Evolutionary conservation across 2,888 invertebrate genomes (phyloP), one percentile per base, ranked within the genome.

Genomic region (Hirtodrosophila trivittata): DNA sequence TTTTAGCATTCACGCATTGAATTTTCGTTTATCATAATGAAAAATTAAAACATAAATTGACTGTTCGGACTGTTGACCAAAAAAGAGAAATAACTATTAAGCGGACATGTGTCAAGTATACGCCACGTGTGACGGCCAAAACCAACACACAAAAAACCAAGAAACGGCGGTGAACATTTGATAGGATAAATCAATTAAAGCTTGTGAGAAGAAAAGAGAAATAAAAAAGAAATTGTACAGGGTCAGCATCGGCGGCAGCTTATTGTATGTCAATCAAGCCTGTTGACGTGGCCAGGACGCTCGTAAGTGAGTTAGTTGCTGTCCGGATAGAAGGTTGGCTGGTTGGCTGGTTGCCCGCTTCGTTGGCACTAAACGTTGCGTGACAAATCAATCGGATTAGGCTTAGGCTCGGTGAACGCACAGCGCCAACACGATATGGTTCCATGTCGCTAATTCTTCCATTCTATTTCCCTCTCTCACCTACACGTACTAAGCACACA

Each of bases 381-480:
- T 86, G 77, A 71, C 86, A 77, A 82, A 83, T 82, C 83, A 83
- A 83, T 82, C 76, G 82, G 87, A 76, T 83, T 85, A 82, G 68
- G 75, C 68, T 80, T 84, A 58, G 65, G 45, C 39, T 42, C 47
- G 42, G 32, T 25, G 54, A 54, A 32, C 46, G 13, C 6, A 38
- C 47, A 46, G 38, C 35, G 38, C 35, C 51, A 38, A 42, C 37
- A 38, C 60, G 45, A 54, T 52, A 32, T 51, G 50, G 14, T 45
- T 3, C 18, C 5, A 21, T 21, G 5, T 21, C 18, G 18, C 18
- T 21, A 21, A 3, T 21, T 21, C 18, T 21, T 21, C 18, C 18
- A 21, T 57, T 43, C 47, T 70, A 50, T 32, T 43, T 45, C 18
- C 7, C 10, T 13, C 12, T 28, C 28, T 47, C n/a, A n/a, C n/a